These are phyloP conservation scores for Apodemus sylvaticus DNA, from an alignment of 2,113 vertebrate genomes.

Conservation along the genomic window DNA sequence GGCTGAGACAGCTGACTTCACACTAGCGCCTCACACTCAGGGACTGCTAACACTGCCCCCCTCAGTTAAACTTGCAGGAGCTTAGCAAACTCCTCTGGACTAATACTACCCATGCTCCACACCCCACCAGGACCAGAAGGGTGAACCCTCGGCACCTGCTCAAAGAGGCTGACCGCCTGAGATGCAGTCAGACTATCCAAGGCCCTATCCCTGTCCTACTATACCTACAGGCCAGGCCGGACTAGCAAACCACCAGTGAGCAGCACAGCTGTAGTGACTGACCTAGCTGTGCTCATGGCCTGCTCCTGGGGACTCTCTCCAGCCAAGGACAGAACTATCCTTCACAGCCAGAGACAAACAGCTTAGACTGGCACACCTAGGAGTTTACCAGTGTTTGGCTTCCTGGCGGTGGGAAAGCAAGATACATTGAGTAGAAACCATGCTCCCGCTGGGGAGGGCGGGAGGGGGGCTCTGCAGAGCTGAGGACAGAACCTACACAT, in stretches of 20 bases:
- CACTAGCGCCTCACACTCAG: neutral
- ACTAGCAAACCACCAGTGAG: neutral
- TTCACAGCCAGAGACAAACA: neutral
- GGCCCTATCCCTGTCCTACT: neutral
- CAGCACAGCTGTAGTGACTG: neutral
- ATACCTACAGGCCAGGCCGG: neutral
- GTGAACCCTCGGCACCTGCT: neutral
- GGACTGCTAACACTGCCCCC: neutral
- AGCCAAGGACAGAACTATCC: neutral
- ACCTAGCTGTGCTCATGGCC: accelerated
- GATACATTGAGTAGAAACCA: neutral
- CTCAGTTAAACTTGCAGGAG: accelerated
- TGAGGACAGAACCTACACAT: neutral
- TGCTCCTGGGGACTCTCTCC: neutral
- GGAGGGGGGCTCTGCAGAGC: too few relatives aligned
- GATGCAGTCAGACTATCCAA: too few relatives aligned
- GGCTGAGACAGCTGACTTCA: neutral
- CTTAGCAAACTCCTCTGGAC: accelerated
- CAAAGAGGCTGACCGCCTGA: too few relatives aligned
- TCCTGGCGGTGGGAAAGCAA: neutral
- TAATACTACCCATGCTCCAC: neutral
- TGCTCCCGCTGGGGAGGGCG: too few relatives aligned
- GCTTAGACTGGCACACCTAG: neutral
- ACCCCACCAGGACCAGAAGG: too few relatives aligned
- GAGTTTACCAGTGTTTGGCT: neutral